phyloP scores from a whole-genome alignment of 2,797 vertebrate species.

The Danio aesculapii region DNA sequence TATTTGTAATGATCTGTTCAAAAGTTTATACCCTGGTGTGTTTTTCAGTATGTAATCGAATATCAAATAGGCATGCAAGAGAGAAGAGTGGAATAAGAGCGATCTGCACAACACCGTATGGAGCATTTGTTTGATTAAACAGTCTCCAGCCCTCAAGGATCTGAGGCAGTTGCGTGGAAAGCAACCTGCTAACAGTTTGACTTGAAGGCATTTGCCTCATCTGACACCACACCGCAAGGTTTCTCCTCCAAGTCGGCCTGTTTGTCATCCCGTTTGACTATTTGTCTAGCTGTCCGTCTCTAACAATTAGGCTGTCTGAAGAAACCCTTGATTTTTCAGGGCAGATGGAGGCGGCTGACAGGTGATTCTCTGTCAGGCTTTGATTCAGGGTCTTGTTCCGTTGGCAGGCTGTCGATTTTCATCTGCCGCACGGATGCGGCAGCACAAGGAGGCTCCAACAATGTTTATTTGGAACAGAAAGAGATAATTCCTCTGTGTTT shows the following conservation, averaged over 20 bases:
- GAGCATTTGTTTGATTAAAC: constrained; percentile 30
- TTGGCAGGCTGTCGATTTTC: constrained; percentile 29
- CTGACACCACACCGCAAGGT: constrained; percentile 12
- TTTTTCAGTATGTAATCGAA: constrained; percentile 18
- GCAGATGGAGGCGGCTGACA: constrained; percentile 16
- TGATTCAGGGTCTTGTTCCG: constrained; percentile 28
- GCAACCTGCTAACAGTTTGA: constrained; percentile 28
- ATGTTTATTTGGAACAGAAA: constrained; percentile 32
- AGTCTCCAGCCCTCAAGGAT: constrained; percentile 12
- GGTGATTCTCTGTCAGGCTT: constrained; percentile 50
- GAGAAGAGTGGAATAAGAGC: background rate
- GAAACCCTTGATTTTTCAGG: constrained; percentile 36
- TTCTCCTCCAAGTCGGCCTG: background rate
- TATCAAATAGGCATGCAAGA: constrained; percentile 5
- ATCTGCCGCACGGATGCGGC: constrained; percentile 6
- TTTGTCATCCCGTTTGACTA: constrained; percentile 20
- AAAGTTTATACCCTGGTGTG: background rate
- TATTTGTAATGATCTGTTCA: constrained; percentile 17
- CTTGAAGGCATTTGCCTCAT: constrained; percentile 14
- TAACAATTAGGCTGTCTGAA: constrained; percentile 40
- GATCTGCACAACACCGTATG: background rate
- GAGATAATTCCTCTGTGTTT: constrained; percentile 43
- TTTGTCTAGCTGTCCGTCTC: constrained; percentile 31
- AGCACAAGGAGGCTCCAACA: constrained; percentile 9
- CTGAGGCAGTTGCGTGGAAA: background rate